phyloP scores from a whole-genome alignment of 2,797 vertebrate genomes.

The Sternotherus odoratus region DNA sequence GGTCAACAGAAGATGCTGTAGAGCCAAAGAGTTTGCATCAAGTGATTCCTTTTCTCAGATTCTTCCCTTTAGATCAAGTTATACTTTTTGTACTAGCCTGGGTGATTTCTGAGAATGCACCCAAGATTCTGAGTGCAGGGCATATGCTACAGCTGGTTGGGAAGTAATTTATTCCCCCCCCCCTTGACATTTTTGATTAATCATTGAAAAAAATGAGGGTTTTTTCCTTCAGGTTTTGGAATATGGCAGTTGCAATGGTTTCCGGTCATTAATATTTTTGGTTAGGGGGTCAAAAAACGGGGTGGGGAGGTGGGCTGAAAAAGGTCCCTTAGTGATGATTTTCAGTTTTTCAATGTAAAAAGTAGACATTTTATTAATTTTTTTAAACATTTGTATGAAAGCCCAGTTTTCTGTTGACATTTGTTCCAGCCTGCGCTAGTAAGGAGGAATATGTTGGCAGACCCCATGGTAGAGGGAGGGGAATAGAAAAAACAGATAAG shows the following conservation, averaged over 20 bases:
- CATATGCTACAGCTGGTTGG: neutral
- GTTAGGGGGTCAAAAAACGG: neutral
- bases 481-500: neutral
- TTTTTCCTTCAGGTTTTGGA: neutral
- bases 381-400: neutral
- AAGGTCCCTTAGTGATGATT: neutral
- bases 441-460: neutral
- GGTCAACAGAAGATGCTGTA: constrained; percentile 25
- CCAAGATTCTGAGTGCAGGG: neutral
- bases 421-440: neutral
- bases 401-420: neutral
- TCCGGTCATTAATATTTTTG: neutral
- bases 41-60: constrained; percentile 35
- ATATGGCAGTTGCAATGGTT: neutral
- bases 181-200: neutral
- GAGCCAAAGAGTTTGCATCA: neutral
- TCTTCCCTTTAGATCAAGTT: neutral
- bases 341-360: neutral
- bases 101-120: neutral
- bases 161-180: neutral
- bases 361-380: neutral
- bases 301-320: neutral
- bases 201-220: neutral
- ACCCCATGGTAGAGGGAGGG: neutral
- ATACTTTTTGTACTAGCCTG: neutral